These are phyloP conservation scores for Vultur gryphus DNA, from an alignment of 2,797 vertebrate species.

Conservation along the genomic window DNA sequence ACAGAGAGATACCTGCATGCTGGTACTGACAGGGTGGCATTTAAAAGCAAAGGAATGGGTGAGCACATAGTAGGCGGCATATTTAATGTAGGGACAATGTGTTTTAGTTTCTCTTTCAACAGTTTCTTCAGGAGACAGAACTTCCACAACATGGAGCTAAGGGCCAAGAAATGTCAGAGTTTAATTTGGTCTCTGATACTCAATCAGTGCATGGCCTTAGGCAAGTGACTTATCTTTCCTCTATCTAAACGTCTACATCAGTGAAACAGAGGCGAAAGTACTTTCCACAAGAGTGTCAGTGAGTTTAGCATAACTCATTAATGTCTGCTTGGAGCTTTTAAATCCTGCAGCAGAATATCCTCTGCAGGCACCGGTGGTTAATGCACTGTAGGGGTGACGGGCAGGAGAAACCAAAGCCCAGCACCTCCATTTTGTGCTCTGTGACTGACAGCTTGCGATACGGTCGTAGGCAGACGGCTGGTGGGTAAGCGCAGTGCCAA, in stretches of 20 bases:
- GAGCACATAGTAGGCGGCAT: background rate
- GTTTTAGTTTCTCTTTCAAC: background rate
- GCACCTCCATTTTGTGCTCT: background rate
- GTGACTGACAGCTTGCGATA: background rate
- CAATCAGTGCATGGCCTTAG: constrained; percentile 27
- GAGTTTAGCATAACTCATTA: constrained; percentile 45
- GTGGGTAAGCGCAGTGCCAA: background rate
- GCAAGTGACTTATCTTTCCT: constrained; percentile 54
- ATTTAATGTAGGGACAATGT: background rate
- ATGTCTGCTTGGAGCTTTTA: background rate
- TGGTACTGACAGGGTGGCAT: background rate
- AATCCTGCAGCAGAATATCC: background rate
- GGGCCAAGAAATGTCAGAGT: constrained; percentile 51
- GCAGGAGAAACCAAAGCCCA: background rate
- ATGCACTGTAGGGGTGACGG: background rate
- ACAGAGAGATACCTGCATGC: background rate
- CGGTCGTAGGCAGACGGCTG: background rate
- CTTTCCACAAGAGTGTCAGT: constrained; percentile 18
- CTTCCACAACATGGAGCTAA: background rate
- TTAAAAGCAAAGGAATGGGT: background rate
- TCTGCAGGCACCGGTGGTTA: background rate
- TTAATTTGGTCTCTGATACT: constrained; percentile 60
- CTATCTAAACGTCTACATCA: constrained; percentile 8
- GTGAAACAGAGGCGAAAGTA: constrained; percentile 1
- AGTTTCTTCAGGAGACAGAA: background rate